These are phyloP conservation scores for Megaceryle alcyon DNA, from an alignment of 2,797 vertebrate species.

Conservation along the genomic window DNA sequence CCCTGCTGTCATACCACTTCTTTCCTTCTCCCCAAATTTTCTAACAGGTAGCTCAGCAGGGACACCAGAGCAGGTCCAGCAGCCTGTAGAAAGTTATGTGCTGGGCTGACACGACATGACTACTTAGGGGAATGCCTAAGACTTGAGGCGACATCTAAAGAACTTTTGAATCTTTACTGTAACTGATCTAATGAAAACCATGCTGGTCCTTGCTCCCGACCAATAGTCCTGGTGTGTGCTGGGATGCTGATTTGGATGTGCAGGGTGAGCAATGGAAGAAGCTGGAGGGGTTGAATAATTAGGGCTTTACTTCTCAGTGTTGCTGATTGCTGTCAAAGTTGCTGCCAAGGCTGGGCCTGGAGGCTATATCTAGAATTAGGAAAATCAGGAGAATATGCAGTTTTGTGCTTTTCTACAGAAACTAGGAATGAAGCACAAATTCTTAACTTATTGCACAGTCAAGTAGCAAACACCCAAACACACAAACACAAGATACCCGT, in stretches of 20 bases:
- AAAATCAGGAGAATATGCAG: neutral
- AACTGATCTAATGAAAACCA: neutral
- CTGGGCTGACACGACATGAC: neutral
- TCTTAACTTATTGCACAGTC: neutral
- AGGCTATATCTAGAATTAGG: neutral
- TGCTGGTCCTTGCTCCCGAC: neutral
- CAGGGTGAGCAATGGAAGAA: neutral
- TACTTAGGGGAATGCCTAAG: neutral
- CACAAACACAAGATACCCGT: neutral
- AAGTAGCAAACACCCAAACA: rapidly evolving
- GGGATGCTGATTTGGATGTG: neutral
- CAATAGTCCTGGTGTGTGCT: neutral
- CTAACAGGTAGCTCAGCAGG: neutral
- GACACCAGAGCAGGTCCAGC: neutral
- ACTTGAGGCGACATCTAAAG: neutral
- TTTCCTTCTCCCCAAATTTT: neutral
- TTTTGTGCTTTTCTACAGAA: neutral
- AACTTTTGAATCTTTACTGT: neutral
- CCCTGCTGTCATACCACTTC: neutral
- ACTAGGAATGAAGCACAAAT: neutral
- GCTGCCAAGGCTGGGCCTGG: neutral
- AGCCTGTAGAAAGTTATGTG: neutral
- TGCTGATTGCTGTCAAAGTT: neutral
- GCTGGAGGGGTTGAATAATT: neutral
- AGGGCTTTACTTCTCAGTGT: neutral